Evolutionary conservation across 2,113 vertebrate species (phyloP).

Genomic region (Macheiramphus alcinus): DNA sequence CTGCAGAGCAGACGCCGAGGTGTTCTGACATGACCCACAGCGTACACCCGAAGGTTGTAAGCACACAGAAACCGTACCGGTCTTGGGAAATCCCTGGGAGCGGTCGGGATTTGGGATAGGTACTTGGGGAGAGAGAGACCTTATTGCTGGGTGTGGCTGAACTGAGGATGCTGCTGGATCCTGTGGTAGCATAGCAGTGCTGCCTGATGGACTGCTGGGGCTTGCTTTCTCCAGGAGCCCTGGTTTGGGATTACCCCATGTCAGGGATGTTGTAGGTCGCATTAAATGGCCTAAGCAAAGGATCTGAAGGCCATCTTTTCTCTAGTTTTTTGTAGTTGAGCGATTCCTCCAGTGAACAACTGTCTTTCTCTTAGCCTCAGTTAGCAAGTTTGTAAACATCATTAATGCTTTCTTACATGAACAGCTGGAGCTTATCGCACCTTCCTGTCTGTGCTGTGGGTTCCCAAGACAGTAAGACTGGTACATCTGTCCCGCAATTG

Average conservation of each 20-base stretch:
- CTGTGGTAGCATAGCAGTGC: accelerated
- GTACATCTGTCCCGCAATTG: background rate
- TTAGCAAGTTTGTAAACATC: background rate
- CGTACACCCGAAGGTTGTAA: background rate
- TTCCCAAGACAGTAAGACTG: background rate
- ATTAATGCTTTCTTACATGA: background rate
- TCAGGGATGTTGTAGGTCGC: background rate
- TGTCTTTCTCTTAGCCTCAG: background rate
- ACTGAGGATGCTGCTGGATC: background rate
- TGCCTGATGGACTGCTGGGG: background rate
- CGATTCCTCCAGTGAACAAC: background rate
- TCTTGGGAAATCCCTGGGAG: background rate
- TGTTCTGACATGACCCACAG: background rate
- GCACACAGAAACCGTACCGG: background rate
- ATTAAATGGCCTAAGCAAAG: background rate
- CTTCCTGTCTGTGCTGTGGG: background rate
- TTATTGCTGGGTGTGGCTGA: background rate
- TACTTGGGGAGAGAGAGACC: background rate
- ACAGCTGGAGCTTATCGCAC: background rate
- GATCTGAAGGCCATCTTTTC: background rate
- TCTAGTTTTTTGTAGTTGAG: background rate
- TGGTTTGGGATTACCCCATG: background rate
- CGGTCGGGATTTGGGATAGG: background rate
- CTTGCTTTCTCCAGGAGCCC: background rate
- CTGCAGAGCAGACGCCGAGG: background rate